These are phyloP conservation scores for Pogona vitticeps DNA, from an alignment of 2,113 vertebrate species.

Conservation along the genomic window DNA sequence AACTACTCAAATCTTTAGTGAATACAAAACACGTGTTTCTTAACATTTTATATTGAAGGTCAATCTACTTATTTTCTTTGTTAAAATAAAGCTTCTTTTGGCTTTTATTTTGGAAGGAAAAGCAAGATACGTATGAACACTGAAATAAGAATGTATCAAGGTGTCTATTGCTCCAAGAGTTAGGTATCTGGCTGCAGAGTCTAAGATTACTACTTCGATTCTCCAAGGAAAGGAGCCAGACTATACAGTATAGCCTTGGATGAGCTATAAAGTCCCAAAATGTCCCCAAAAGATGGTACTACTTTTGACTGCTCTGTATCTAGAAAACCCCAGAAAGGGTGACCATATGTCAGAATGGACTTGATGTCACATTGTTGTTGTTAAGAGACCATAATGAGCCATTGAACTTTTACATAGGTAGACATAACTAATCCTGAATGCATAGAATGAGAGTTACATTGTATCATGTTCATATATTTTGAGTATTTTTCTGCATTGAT, in stretches of 20 bases:
- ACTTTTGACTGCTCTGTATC: too few species aligned
- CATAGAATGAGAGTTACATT: background rate
- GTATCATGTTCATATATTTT: background rate
- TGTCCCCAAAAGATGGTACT: too few species aligned
- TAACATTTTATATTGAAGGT: slow-evolving; percentile 33
- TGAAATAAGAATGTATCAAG: background rate
- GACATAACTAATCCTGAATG: background rate
- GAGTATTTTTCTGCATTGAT: background rate
- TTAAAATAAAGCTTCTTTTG: background rate
- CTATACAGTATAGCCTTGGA: too few species aligned
- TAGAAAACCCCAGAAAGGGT: too few species aligned
- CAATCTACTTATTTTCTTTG: slow-evolving; percentile 19
- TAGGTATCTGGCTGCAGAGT: too few species aligned
- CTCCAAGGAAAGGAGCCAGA: too few species aligned
- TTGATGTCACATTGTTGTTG: too few species aligned
- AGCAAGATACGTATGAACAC: background rate
- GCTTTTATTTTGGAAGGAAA: background rate
- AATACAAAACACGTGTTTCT: slow-evolving; percentile 52
- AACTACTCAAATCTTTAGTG: slow-evolving; percentile 50
- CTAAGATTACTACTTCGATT: too few species aligned
- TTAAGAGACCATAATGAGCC: background rate
- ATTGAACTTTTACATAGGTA: background rate
- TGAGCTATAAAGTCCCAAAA: too few species aligned
- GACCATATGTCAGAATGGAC: too few species aligned
- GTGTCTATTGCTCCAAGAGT: too few species aligned